Base-by-base conservation (phyloP, 2,797 vertebrate genomes). In the Onychomys arenicola region DNA sequence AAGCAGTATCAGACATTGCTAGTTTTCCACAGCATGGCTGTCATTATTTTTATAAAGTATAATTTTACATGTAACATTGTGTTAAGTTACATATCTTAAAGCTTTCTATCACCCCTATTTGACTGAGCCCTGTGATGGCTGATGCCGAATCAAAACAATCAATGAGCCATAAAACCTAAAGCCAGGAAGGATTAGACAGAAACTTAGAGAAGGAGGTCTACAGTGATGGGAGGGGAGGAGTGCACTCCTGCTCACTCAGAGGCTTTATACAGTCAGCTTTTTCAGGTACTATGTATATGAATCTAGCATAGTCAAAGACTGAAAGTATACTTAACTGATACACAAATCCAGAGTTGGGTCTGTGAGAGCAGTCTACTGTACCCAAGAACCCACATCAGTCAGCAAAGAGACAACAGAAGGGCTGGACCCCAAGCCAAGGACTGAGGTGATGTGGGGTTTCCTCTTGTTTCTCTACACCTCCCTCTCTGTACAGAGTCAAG, bases 11-110 rank as follows among this genome's bases (percentile, higher is more conserved):
- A 73, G 88, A 73, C 43, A 67, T 71, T 88, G 83, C 52, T 89
- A 67, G 89, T 75, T 86, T 78, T 80, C 27, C 65, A 82, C 0
- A 91, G 25, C 9, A n/a, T 4, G 93, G 10, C 32, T 94, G 19
- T 92, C 92, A 95, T 63, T 89, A 91, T 81, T 61, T 61, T 77
- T 49, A 93, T 23, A 25, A 95, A 91, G 65, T 59, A 93, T 25
- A 57, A 91, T n/a, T 91, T 34, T 94, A 32, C 76, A 91, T n/a
- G 34, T 86, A 69, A 59, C 17, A n/a, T 91, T 92, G 69, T 65
- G 83, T 29, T 75, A 87, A 78, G 55, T 82, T 90, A 73, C 19
- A 4, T 59, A 61, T 93, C 52, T 91, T 90, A 89, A n/a, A 40
- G 43, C 69, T 83, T 73, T 88, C 69, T 95, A 49, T 96, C 34